Conservation (phyloP, 2,797 vertebrate genomes). For the Crenichthys baileyi region DNA sequence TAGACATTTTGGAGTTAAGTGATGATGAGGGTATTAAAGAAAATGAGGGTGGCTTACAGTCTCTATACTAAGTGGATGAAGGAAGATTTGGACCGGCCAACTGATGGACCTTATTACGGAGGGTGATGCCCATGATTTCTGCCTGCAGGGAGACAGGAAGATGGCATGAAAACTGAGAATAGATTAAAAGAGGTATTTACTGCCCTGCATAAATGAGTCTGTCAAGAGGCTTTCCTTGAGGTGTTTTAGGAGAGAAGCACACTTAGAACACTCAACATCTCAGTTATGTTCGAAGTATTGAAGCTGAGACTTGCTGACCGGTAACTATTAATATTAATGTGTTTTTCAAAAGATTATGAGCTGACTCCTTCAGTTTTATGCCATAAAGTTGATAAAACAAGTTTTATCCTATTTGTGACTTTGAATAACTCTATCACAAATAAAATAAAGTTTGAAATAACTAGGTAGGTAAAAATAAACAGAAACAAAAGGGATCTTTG, state of each 20-base stretch:
- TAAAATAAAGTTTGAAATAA: not conserved
- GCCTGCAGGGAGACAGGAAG: not conserved
- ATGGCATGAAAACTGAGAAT: not conserved
- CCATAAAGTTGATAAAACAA: too few species aligned
- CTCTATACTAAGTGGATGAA: conserved; percentile 1
- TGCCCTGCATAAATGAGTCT: not conserved
- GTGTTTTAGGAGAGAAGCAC: not conserved
- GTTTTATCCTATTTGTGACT: too few species aligned
- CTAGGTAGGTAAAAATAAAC: not conserved
- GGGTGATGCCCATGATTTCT: conserved; percentile 2
- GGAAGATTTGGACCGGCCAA: not conserved
- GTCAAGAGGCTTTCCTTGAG: not conserved
- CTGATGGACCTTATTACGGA: conserved; percentile 17
- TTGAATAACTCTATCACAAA: too few species aligned
- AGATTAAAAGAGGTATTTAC: not conserved
- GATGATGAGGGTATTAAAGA: conserved; percentile 23
- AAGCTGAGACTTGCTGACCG: not conserved
- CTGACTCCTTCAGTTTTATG: not conserved
- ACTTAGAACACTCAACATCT: too few species aligned
- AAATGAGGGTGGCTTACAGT: conserved; percentile 17
- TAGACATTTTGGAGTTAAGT: conserved; percentile 17
- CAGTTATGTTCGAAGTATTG: not conserved
- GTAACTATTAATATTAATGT: not conserved
- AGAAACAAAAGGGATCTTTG: not conserved
- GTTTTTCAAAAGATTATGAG: not conserved